Percentiles rank a stretch among this genome's conserved stretches.
Evolutionary conservation across 2,113 vertebrate species (phyloP).

Genomic region (Nematolebias whitei): DNA sequence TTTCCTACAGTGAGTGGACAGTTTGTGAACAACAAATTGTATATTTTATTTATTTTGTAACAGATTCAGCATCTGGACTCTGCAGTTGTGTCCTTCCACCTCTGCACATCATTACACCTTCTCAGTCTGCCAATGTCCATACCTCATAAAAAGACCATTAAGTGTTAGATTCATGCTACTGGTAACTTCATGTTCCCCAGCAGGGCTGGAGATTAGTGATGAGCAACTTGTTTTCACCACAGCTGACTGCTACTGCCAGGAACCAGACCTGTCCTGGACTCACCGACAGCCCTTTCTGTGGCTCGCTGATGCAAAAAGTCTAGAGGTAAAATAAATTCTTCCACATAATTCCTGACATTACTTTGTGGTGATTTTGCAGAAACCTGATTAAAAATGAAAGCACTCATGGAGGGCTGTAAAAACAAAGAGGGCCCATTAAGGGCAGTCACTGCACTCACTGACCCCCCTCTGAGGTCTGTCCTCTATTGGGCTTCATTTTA

Average conservation of each 20-base stretch:
- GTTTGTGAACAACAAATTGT: constrained; percentile 46
- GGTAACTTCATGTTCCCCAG: constrained; percentile 59
- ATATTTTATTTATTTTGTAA: constrained; percentile 39
- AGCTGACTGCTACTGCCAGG: constrained; percentile 36
- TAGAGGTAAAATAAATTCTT: background rate
- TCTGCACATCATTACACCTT: constrained; percentile 49
- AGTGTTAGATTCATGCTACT: constrained; percentile 39
- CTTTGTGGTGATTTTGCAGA: constrained; percentile 32
- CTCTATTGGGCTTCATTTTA: constrained; percentile 31
- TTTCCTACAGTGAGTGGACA: constrained; percentile 30
- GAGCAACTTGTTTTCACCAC: constrained; percentile 49
- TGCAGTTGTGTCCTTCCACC: constrained; percentile 39
- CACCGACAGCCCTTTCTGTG: constrained; percentile 13
- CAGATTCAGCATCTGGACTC: constrained; percentile 23
- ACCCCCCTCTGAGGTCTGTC: constrained; percentile 25
- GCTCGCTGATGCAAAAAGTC: constrained; percentile 4
- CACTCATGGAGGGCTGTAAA: constrained; percentile 52
- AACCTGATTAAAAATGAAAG: constrained; percentile 66
- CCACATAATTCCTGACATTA: constrained; percentile 31
- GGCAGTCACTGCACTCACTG: constrained; percentile 38
- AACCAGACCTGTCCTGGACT: constrained; percentile 29
- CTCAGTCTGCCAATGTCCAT: constrained; percentile 54
- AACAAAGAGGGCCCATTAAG: constrained; percentile 58
- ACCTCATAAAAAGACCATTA: constrained; percentile 69
- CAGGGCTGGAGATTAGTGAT: constrained; percentile 49